Base-by-base conservation (phyloP, 2,113 vertebrate genomes). In the Galemys pyrenaicus region DNA sequence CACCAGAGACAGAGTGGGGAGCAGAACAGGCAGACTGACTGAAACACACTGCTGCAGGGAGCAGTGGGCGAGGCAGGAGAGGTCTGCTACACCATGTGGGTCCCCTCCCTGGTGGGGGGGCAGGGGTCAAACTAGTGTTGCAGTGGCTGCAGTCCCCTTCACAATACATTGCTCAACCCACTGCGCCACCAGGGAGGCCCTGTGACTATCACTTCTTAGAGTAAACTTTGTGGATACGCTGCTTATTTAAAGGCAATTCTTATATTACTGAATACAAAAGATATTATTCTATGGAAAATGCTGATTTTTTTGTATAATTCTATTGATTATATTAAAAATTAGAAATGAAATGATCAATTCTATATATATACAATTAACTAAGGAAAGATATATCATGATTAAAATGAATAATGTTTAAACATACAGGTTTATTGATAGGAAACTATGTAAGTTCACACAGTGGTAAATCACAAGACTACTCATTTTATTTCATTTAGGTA, bases 361-460 rank as follows among this genome's bases (percentile, higher is more conserved):
- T 74, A 26, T 92, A 11, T 37, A 54, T 32, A 49, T 37, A 39
- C 5, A 89, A 35, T 70, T 62, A 32, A 84, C 28, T 87, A 58
- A 91, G 46, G 20, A 77, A 62, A n/a, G 24, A 46, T 10, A 80
- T 28, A 8, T 70, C 17, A 78, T 64, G 19, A 71, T 84, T 77
- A 73, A 89, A 88, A 62, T 95, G n/a, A 80, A 84, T 64, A 80
- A 41, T n/a, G 46, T 91, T 32, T 22, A 89, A 71, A 41, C 79
- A 44, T 28, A 13, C 9, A 64, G 39, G 6, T 30, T 84, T 79
- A 54, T 79, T n/a, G 7, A 41, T 80, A 84, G 37, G 30, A 78
- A 92, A 68, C 3, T 68, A 41, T 75, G 0, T 51, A 35, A 78
- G 4, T 88, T 90, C 30, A 73, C 13, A 35, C 4, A 82, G 26